Conservation (phyloP, 2,888 invertebrate species). For the Melanchra persicariae region DNA sequence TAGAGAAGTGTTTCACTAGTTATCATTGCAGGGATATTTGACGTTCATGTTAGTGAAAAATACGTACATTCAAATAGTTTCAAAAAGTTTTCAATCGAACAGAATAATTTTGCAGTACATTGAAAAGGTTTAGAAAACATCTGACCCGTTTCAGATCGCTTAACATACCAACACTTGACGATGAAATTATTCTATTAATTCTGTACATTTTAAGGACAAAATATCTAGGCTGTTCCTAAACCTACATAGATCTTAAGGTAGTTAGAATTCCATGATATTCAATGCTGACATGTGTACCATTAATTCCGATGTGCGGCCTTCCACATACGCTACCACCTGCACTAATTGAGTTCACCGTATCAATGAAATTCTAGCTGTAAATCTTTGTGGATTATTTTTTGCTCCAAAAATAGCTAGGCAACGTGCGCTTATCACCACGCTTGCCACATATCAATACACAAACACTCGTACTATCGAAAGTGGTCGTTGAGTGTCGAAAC, state of each 20-base stretch:
- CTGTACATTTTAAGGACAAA: neutral
- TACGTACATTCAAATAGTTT: neutral
- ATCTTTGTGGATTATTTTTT: constrained; percentile 37
- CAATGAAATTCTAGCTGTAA: constrained; percentile 52
- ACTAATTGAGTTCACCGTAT: constrained; percentile 44
- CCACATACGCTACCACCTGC: constrained; percentile 38
- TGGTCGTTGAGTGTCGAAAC: constrained; percentile 79
- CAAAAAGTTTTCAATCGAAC: neutral
- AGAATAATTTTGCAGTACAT: neutral
- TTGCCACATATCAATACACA: constrained; percentile 71
- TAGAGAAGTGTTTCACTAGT: neutral
- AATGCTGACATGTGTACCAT: constrained; percentile 26
- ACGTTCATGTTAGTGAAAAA: too few relatives aligned
- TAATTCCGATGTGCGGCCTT: constrained; percentile 38
- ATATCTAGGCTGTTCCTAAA: neutral
- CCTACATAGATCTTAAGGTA: constrained; percentile 1
- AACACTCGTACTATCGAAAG: constrained; percentile 70
- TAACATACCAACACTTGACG: neutral
- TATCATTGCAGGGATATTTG: neutral
- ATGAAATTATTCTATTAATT: neutral
- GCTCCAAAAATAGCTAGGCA: constrained; percentile 36
- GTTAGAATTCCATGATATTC: constrained; percentile 22
- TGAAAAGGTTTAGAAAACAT: neutral
- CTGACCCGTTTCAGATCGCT: neutral
- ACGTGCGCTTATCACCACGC: constrained; percentile 65